Evolutionary conservation across 2,888 invertebrate species (phyloP), one percentile per base, ranked within the genome.

Genomic region (Minunthozetes semirufus): DNA sequence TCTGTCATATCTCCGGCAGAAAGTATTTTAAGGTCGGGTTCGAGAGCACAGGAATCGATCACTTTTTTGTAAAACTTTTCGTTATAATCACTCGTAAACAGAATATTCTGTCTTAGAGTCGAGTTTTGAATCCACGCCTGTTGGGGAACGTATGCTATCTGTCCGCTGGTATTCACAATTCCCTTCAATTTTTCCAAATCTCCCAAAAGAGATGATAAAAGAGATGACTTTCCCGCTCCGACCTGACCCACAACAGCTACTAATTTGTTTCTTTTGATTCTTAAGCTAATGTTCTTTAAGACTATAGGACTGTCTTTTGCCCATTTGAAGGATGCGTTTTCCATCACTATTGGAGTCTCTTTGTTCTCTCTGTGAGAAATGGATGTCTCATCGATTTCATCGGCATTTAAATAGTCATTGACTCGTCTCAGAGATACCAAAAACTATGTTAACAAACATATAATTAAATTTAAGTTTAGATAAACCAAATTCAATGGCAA

Each of bases 301-400:
- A 33, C 48, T 17, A 13, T 48, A 3, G 38, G 22, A 19, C 72
- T 68, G 13, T 80, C 87, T 50, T 80, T 82, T 73, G 90, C 93
- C 98, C 98, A 98, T 0, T 90, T 85, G 84, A 98, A 98, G 75
- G 86, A 87, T 0, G 93, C 96, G 81, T 92, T 90, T 81, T 93
- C 90, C 77, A 97, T 68, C 0, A 74, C 25, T n/a, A 76, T 25
- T 6, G 72, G 29, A 17, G 19, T 33, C 27, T 75, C 72, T 22
- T 22, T 50, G 19, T 75, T 66, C 3, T 76, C 27, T 38, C 77
- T 66, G 29, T 77, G 75, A n/a, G 70, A 4, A n/a, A 78, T 74
- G 13, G 76, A 53, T 27, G 74, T 68, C 33, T 74, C 77, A 74
- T 79, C 79, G 4, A 78, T 27, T 71, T 79, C 79, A 73, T 79